Percentiles rank a stretch among this genome's conserved stretches.
phyloP scores from a whole-genome alignment of 2,888 invertebrate species.

The Periphyllus acericola region DNA sequence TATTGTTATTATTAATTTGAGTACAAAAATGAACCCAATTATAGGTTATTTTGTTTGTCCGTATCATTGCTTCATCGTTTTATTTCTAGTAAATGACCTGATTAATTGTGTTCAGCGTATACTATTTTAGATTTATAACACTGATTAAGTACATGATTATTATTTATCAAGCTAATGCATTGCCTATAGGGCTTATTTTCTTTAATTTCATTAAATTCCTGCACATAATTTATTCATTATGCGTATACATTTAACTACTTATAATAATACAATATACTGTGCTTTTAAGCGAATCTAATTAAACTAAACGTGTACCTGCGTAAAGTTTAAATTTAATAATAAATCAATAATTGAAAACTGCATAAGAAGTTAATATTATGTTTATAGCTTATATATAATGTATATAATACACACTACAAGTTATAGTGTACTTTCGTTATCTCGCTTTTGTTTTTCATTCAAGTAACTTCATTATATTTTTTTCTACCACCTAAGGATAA shows the following conservation, averaged over 20 bases:
- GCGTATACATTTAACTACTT: too few species aligned
- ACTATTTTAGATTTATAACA: too few species aligned
- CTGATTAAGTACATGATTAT: too few species aligned
- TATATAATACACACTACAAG: background rate
- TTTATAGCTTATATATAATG: background rate
- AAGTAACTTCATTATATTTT: background rate
- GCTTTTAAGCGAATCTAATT: too few species aligned
- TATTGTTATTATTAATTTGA: background rate
- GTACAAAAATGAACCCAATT: background rate
- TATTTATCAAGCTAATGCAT: too few species aligned
- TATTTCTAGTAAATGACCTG: background rate
- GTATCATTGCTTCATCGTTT: background rate
- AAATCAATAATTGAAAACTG: background rate
- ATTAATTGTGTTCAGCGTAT: background rate
- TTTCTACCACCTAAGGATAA: background rate
- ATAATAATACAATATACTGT: too few species aligned
- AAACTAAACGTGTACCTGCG: too few species aligned
- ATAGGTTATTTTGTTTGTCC: too few species aligned
- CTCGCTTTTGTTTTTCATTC: background rate
- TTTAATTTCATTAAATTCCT: too few species aligned
- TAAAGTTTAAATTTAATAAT: too few species aligned
- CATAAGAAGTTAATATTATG: background rate
- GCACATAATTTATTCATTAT: too few species aligned
- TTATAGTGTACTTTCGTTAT: background rate
- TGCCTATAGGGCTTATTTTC: too few species aligned